Percentiles rank a stretch among this genome's conserved stretches.
Conservation (phyloP, 2,113 vertebrate genomes). For the Syngnathus scovelli region DNA sequence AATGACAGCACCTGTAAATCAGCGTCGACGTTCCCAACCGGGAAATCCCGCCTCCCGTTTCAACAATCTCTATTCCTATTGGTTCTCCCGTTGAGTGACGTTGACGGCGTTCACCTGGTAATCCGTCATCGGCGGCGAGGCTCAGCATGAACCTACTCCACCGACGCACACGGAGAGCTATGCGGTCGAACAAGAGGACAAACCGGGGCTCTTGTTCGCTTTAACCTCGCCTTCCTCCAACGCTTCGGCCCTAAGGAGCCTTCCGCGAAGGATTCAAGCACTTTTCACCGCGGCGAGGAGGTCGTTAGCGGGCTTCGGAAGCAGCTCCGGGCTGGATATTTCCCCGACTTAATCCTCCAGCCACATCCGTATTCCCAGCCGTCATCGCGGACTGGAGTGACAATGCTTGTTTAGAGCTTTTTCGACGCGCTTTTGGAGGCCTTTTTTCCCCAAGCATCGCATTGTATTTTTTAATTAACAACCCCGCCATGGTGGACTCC, state of each 20-base stretch:
- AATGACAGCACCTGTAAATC: constrained; percentile 58
- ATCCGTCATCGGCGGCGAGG: constrained; percentile 57
- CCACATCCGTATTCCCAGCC: constrained; percentile 59
- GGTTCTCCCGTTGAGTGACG: constrained; percentile 52
- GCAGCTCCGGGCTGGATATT: constrained; percentile 51
- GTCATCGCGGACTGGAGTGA: constrained; percentile 49
- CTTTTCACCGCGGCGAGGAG: constrained; percentile 15
- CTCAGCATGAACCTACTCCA: constrained; percentile 22
- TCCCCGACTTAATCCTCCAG: constrained; percentile 44
- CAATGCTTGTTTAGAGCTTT: constrained; percentile 62
- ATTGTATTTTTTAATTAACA: constrained; percentile 22
- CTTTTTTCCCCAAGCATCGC: constrained; percentile 16
- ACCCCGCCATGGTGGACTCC: constrained; percentile 80
- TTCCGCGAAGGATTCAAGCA: constrained; percentile 8
- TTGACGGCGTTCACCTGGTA: constrained; percentile 69
- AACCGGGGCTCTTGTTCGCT: constrained; percentile 50
- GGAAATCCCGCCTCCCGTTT: constrained; percentile 56
- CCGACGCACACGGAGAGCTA: constrained; percentile 28
- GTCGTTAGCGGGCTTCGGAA: constrained; percentile 34
- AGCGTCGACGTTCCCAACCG: constrained; percentile 23
- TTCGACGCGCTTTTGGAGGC: constrained; percentile 5
- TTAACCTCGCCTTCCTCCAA: constrained; percentile 20
- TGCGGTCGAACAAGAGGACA: constrained; percentile 63
- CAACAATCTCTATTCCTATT: constrained; percentile 50
- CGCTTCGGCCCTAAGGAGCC: not conserved